Base-by-base conservation (phyloP, 2,888 invertebrate genomes). In the Syrphus vitripennis region DNA sequence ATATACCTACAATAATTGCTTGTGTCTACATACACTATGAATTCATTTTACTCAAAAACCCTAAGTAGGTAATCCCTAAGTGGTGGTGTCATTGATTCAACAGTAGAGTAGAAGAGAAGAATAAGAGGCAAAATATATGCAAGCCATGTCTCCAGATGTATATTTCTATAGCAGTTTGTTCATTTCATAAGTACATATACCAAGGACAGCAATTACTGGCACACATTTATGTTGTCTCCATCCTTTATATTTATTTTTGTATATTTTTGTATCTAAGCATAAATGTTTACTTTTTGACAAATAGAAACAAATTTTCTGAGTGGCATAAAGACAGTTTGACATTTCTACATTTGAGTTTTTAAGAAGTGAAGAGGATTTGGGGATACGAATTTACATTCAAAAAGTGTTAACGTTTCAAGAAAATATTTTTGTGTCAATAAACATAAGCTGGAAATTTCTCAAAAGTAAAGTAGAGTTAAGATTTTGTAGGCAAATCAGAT, bases 341-440 rank as follows among this genome's bases (percentile, higher is more conserved):
- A 29, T 24, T 57, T 26, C 37, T 40, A 53, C 74, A 59, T 31
- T 80, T 24, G 21, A 40, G 37, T 69, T 50, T n/a, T 24, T 14
- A 1, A 24, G 6, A 50, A 42, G 34, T 61, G 37, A 21, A 50
- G 26, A 40, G 53, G 63, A 69, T 75, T 29, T 24, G 26, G 16
- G 34, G 16, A 75, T 48, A 67, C 21, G n/a, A 67, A 67, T 48
- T 2, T 10, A 10, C 14, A 48, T 31, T 67, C 21, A 48, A 16
- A 48, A 50, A 50, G 67, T 34, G 67, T 48, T 50, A 50, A 50
- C 50, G 67, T 50, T 50, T 50, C 50, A 67, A 45, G 12, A 65
- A 65, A 65, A 65, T 65, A 65, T 65, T 45, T 65, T 45, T 65
- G 14, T 65, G 63, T 65, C 63, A 65, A 65, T 65, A 65, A 65